Evolutionary conservation across 2,888 invertebrate genomes (phyloP).

Genomic region (Erebia ligea): DNA sequence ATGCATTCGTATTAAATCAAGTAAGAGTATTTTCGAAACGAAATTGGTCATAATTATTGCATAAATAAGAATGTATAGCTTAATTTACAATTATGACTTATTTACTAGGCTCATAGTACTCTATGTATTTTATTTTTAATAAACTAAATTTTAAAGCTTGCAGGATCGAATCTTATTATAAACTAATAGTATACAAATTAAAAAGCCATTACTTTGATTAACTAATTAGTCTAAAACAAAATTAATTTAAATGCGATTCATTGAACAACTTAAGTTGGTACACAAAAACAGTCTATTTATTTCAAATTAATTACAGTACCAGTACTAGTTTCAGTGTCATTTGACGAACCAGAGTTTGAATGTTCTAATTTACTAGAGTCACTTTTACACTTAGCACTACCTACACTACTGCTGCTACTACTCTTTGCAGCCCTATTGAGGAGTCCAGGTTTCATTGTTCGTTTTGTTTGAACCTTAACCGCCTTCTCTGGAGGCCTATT

Average conservation of each 20-base stretch:
- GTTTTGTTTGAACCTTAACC: slow-evolving; percentile 68
- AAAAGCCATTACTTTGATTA: neutral
- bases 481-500: slow-evolving; percentile 71
- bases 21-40: neutral
- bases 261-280: neutral
- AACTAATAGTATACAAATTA: neutral
- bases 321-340: slow-evolving; percentile 79
- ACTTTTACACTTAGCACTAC: slow-evolving; percentile 52
- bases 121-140: too few relatives aligned
- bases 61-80: slow-evolving; percentile 5
- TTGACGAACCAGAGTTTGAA: slow-evolving; percentile 84
- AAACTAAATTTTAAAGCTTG: slow-evolving; percentile 17
- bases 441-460: slow-evolving; percentile 61
- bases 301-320: slow-evolving; percentile 72
- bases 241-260: slow-evolving; percentile 9
- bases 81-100: neutral
- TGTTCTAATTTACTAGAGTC: slow-evolving; percentile 68
- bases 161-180: slow-evolving; percentile 9
- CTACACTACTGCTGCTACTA: slow-evolving; percentile 48
- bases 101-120: neutral
- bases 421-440: slow-evolving; percentile 59
- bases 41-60: slow-evolving; percentile 18
- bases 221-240: slow-evolving; percentile 14
- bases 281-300: slow-evolving; percentile 4
- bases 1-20: slow-evolving; percentile 13